Conservation (phyloP, 2,888 invertebrate genomes). For the Ephialtes manifestator region DNA sequence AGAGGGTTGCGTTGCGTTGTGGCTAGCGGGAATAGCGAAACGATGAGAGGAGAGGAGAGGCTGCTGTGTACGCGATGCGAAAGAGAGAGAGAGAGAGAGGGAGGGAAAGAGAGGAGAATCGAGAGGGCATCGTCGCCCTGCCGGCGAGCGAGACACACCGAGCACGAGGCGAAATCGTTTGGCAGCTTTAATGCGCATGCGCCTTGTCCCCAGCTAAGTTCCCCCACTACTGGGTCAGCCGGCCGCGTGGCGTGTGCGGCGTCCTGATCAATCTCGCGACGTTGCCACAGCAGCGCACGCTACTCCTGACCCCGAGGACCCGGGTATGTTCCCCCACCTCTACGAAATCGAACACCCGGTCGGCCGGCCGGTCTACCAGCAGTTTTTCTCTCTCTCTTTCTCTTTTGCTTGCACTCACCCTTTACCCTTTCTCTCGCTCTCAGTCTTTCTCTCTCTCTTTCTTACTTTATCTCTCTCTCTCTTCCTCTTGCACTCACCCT, state of each 20-base stretch:
- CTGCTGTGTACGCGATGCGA: slow-evolving; percentile 55
- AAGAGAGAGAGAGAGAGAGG: not conserved
- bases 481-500: too few relatives aligned
- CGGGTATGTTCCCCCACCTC: slow-evolving; percentile 62
- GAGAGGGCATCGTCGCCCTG: slow-evolving; percentile 34
- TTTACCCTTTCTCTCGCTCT: slow-evolving; percentile 27
- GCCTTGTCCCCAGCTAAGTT: slow-evolving; percentile 77
- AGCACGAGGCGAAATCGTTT: slow-evolving; percentile 56
- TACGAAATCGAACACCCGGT: slow-evolving; percentile 60
- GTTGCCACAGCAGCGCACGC: slow-evolving; percentile 78
- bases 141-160: slow-evolving; percentile 65
- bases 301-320: slow-evolving; percentile 70
- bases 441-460: too few relatives aligned
- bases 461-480: too few relatives aligned
- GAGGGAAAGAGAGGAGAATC: slow-evolving; percentile 8
- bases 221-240: slow-evolving; percentile 76
- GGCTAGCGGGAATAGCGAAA: slow-evolving; percentile 54
- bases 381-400: slow-evolving; percentile 52
- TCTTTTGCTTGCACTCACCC: too few relatives aligned
- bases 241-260: slow-evolving; percentile 83
- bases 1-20: slow-evolving; percentile 30
- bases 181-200: slow-evolving; percentile 79
- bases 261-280: slow-evolving; percentile 82
- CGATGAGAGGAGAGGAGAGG: too few relatives aligned
- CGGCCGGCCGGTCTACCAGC: slow-evolving; percentile 69